Conservation (phyloP, 2,797 vertebrate genomes). For the Sebastes matsubarae region DNA sequence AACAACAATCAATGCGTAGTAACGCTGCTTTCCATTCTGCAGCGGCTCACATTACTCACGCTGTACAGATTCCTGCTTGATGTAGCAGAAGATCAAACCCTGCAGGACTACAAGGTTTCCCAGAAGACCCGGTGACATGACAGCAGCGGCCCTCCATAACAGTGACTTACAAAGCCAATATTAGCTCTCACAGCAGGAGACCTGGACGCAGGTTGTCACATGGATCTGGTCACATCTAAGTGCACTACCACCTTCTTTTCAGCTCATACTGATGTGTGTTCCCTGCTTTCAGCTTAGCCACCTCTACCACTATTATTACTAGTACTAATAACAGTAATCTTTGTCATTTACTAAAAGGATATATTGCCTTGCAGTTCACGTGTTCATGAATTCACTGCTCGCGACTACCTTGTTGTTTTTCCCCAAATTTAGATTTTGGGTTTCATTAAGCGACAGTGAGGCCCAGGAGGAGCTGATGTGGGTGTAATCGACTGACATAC, state of each 20-base stretch:
- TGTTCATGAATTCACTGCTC: background rate
- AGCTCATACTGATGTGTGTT: background rate
- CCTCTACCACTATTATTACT: background rate
- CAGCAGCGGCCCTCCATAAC: slow-evolving; percentile 8
- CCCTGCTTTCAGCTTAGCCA: background rate
- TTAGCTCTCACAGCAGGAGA: slow-evolving; percentile 15
- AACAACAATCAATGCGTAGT: slow-evolving; percentile 15
- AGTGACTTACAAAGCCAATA: background rate
- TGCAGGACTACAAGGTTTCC: slow-evolving; percentile 10
- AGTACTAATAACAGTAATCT: background rate
- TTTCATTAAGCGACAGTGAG: background rate
- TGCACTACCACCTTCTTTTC: background rate
- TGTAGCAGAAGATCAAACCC: slow-evolving; percentile 24
- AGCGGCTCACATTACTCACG: slow-evolving; percentile 27
- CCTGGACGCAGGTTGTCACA: background rate
- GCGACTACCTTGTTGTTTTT: background rate
- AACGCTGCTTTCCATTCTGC: slow-evolving; percentile 11
- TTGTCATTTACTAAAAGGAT: background rate
- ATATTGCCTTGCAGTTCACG: background rate
- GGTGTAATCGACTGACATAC: background rate
- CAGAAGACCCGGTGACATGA: slow-evolving; percentile 16
- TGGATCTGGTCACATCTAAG: background rate
- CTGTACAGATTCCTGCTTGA: background rate
- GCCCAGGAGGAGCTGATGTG: background rate
- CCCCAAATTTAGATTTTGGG: background rate